phyloP scores from a whole-genome alignment of 2,888 invertebrate genomes.

The Coecobrya sp. region DNA sequence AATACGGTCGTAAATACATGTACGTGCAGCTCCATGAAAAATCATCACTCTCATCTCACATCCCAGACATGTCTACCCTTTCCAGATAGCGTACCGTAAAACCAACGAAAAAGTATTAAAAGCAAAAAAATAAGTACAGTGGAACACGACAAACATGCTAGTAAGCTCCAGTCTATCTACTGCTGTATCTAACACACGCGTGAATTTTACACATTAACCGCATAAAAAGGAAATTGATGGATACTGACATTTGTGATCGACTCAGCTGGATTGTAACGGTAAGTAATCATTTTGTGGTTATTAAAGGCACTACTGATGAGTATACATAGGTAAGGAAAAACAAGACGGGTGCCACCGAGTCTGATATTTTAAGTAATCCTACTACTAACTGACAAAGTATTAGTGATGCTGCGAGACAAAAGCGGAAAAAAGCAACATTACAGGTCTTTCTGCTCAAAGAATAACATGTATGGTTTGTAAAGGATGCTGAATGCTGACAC shows the following conservation, averaged over 20 bases:
- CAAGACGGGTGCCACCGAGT: background rate
- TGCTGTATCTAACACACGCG: no score
- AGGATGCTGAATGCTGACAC: slow-evolving; percentile 9
- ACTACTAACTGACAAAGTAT: background rate
- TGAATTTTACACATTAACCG: no score
- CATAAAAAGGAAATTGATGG: background rate
- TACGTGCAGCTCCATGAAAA: background rate
- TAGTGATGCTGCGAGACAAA: background rate
- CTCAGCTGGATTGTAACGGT: no score
- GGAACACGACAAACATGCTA: no score
- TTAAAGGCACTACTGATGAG: background rate
- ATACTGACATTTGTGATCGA: background rate
- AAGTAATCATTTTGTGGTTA: slow-evolving; percentile 35
- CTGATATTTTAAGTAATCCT: slow-evolving; percentile 9
- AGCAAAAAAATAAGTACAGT: no score
- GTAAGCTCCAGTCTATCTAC: no score
- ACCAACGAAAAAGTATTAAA: no score
- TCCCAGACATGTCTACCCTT: no score
- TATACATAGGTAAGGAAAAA: background rate
- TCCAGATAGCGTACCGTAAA: no score
- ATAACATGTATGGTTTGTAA: background rate
- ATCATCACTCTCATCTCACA: background rate
- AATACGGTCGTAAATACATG: background rate
- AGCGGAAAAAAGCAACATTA: background rate
- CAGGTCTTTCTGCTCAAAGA: background rate